Evolutionary conservation across 1,140 invertebrate genomes (phyloP).

Genomic region (Diorhabda carinulata): DNA sequence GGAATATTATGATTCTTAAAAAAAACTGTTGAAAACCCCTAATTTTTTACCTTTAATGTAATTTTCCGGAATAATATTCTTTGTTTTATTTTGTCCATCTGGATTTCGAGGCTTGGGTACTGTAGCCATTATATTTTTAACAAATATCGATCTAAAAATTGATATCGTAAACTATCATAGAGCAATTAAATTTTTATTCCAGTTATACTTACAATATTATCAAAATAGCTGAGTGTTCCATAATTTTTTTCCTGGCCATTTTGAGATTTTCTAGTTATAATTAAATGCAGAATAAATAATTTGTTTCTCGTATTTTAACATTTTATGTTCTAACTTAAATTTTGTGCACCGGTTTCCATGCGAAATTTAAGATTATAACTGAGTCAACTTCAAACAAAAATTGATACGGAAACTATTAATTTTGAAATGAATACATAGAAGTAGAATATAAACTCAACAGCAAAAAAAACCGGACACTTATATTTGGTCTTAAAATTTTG

Average conservation of each 20-base stretch:
- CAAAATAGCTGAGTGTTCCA: no score
- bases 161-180: not conserved
- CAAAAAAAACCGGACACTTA: no score
- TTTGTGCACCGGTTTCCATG: not conserved
- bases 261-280: no score
- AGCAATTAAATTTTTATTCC: no score
- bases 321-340: not conserved
- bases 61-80: slow-evolving; percentile 41
- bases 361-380: slow-evolving; percentile 10
- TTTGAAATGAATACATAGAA: not conserved
- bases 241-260: no score
- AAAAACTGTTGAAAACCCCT: no score
- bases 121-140: slow-evolving; percentile 5
- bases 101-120: slow-evolving; percentile 35
- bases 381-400: slow-evolving; percentile 8
- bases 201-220: no score
- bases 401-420: slow-evolving; percentile 10
- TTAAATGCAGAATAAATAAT: no score
- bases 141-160: not conserved
- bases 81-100: slow-evolving; percentile 34
- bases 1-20: no score
- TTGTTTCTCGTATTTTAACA: not conserved
- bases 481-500: no score
- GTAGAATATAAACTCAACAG: no score
- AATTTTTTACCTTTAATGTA: slow-evolving; percentile 39